A percentile compares a stretch with the other conserved stretches of the same genome.
Conservation (phyloP, 2,797 vertebrate species). For the Hoplostethus mediterraneus region DNA sequence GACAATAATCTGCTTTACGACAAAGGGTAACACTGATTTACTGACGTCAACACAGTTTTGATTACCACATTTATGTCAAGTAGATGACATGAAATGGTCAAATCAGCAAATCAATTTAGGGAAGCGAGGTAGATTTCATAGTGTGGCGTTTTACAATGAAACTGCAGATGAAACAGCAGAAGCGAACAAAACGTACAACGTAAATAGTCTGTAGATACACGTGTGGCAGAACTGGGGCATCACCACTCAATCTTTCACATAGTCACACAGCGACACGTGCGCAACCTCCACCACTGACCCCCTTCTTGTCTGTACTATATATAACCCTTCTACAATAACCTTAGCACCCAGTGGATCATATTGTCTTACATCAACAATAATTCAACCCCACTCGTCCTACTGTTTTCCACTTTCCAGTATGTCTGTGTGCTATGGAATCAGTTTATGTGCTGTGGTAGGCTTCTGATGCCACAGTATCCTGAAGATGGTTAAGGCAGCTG, state of each 20-base stretch:
- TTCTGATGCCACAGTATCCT: constrained; percentile 42
- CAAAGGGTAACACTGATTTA: constrained; percentile 50
- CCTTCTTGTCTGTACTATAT: not conserved
- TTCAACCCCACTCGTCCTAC: not conserved
- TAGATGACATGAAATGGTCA: not conserved
- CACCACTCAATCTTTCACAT: not conserved
- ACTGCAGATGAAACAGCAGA: constrained; percentile 13
- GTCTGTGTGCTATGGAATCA: constrained; percentile 34
- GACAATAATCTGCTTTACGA: constrained; percentile 70
- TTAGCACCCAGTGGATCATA: constrained; percentile 19
- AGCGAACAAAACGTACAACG: too few species aligned
- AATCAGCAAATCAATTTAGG: not conserved
- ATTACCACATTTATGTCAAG: not conserved
- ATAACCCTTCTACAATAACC: not conserved
- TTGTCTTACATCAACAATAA: constrained; percentile 4
- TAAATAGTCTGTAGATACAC: not conserved
- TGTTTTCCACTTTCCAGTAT: too few species aligned
- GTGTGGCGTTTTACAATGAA: not conserved
- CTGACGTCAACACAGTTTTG: constrained; percentile 21
- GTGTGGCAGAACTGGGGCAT: not conserved
- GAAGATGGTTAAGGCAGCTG: constrained; percentile 32
- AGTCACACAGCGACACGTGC: not conserved
- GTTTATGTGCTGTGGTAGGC: constrained; percentile 31
- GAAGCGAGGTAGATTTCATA: not conserved
- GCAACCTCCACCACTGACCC: not conserved